Percentiles rank a stretch among this genome's conserved stretches.
Evolutionary conservation across 2,113 vertebrate species (phyloP).

Genomic region (Hipposideros armiger): DNA sequence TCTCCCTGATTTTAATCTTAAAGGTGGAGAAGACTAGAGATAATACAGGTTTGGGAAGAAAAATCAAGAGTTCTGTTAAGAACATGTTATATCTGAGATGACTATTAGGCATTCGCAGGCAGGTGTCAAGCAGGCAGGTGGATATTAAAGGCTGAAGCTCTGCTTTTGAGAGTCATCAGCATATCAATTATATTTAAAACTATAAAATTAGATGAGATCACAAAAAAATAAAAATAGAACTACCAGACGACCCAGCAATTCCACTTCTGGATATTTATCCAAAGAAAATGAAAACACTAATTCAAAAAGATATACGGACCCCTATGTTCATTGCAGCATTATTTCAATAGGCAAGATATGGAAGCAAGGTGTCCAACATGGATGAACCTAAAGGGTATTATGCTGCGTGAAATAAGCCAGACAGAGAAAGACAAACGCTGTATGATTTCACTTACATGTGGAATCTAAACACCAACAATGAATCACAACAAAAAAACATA

Average conservation of each 20-base stretch:
- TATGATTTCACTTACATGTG: neutral
- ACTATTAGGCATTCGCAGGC: slow-evolving; percentile 10
- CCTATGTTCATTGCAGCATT: neutral
- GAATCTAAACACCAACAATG: neutral
- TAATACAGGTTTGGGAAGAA: slow-evolving; percentile 32
- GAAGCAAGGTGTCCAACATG: neutral
- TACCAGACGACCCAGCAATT: neutral
- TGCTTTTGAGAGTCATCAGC: neutral
- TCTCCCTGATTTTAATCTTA: slow-evolving; percentile 32
- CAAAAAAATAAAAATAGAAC: neutral
- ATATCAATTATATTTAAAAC: neutral
- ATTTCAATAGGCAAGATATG: neutral
- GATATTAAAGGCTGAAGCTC: slow-evolving; percentile 7
- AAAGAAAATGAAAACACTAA: neutral
- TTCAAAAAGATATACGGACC: neutral
- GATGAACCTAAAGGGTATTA: neutral
- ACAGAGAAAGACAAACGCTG: neutral
- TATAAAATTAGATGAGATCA: slow-evolving; percentile 1
- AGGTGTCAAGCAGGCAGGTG: neutral
- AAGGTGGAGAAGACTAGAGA: neutral
- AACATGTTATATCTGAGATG: neutral
- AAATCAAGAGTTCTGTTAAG: slow-evolving; percentile 8
- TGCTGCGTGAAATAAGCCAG: neutral
- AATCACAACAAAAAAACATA: neutral
- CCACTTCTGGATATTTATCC: neutral